Base-by-base conservation (phyloP, 2,888 invertebrate species). In the Drosophila parthenogenetica region DNA sequence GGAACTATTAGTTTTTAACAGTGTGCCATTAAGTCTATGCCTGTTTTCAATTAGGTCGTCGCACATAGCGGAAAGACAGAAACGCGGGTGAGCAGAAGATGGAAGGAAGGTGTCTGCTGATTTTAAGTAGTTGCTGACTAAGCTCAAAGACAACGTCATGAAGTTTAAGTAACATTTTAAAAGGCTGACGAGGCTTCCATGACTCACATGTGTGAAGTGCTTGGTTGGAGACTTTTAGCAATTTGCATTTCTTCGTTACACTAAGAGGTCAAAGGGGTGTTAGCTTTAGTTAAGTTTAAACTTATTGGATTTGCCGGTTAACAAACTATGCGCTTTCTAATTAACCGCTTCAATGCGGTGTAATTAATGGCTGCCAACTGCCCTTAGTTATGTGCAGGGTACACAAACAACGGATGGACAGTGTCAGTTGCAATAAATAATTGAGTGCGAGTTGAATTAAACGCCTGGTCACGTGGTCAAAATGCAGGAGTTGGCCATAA, bases 231-330 rank as follows among this genome's bases (percentile, higher is more conserved):
- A 42, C 63, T 50, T 54, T 60, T 42, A 17, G 49, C 42, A 81
- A 78, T 82, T 86, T 84, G 70, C 84, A 81, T 81, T 69, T 66
- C 62, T 67, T 39, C 19, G 45, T 29, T 17, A 19, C 32, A 54
- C 17, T 2, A 16, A 10, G 29, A 29, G 29, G 2, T 29, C 2
- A 1, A 29, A 8, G 5, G 29, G 11, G n/a, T n/a, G 35, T 11
- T n/a, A 29, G 57, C 63, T 37, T 22, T 66, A 69, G 62, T 62
- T 17, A 17, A 29, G 11, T 49, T 19, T 65, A 29, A 65, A 73
- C 87, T 85, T 87, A 85, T 83, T 86, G 87, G 79, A 83, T 86
- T 85, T 83, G 71, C 83, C 70, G 85, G 85, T 78, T 79, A 77
- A 81, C 78, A 79, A 83, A 80, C 74, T 73, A 78, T 85, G 73